A percentile compares a stretch with the other conserved stretches of the same genome.
Evolutionary conservation across 1,140 invertebrate genomes (phyloP).

Genomic region (Apis mellifera): Amel_HAv3.1 CM009931.2:15432001-15432500

Average conservation of each 20-base stretch:
- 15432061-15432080: too few relatives aligned
- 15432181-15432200: too few relatives aligned
- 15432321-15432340: background rate
- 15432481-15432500: slow-evolving; percentile 10
- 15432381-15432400: background rate
- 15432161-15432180: too few relatives aligned
- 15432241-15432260: too few relatives aligned
- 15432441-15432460: slow-evolving; percentile 12
- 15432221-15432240: background rate
- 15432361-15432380: slow-evolving; percentile 14
- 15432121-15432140: too few relatives aligned
- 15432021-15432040: too few relatives aligned
- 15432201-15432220: too few relatives aligned
- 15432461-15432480: background rate
- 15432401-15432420: background rate
- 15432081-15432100: too few relatives aligned
- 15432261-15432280: background rate
- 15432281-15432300: background rate
- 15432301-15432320: background rate
- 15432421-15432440: slow-evolving; percentile 27
- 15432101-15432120: too few relatives aligned
- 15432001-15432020: too few relatives aligned
- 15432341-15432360: slow-evolving; percentile 19
- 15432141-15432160: too few relatives aligned
- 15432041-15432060: too few relatives aligned